Conservation (phyloP, 1,140 invertebrate species). For the Zaprionus taronus region DNA sequence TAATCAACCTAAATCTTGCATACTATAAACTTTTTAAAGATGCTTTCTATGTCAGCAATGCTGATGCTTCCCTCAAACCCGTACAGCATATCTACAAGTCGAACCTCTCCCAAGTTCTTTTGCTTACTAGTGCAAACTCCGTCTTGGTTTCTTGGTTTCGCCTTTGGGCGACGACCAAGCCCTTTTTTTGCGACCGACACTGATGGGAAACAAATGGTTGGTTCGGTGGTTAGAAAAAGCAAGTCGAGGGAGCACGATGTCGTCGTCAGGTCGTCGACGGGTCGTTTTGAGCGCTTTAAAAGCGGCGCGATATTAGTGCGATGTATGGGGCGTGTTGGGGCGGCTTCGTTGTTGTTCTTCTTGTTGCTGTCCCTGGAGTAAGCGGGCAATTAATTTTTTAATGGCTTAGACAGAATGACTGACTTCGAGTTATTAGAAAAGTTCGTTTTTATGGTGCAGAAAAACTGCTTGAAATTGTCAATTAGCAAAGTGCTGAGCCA, state of each 20-base stretch:
- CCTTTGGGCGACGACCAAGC: slow-evolving; percentile 60
- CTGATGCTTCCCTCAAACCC: not conserved
- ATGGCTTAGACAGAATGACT: slow-evolving; percentile 79
- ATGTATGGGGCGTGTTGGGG: slow-evolving; percentile 73
- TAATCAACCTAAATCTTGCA: not conserved
- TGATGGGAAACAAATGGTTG: slow-evolving; percentile 65
- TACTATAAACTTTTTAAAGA: not conserved
- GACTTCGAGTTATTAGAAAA: slow-evolving; percentile 72
- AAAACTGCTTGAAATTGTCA: slow-evolving; percentile 72
- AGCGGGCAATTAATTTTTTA: slow-evolving; percentile 80
- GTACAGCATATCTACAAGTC: slow-evolving; percentile 2
- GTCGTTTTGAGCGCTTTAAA: slow-evolving; percentile 66
- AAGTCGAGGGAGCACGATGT: slow-evolving; percentile 4
- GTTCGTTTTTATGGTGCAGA: slow-evolving; percentile 47
- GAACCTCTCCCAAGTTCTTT: not conserved
- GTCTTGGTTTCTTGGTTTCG: slow-evolving; percentile 34
- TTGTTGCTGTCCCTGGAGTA: slow-evolving; percentile 49
- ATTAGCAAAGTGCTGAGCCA: slow-evolving; percentile 72
- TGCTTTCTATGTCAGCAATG: not conserved
- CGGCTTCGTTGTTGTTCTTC: slow-evolving; percentile 6
- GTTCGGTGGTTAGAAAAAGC: slow-evolving; percentile 8
- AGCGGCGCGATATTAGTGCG: slow-evolving; percentile 61
- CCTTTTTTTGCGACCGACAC: slow-evolving; percentile 56
- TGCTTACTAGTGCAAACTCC: not conserved
- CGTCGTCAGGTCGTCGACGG: slow-evolving; percentile 2